Evolutionary conservation across 1,140 invertebrate genomes (phyloP), one percentile per base, ranked within the genome.

Genomic region (Eupeodes corollae): DNA sequence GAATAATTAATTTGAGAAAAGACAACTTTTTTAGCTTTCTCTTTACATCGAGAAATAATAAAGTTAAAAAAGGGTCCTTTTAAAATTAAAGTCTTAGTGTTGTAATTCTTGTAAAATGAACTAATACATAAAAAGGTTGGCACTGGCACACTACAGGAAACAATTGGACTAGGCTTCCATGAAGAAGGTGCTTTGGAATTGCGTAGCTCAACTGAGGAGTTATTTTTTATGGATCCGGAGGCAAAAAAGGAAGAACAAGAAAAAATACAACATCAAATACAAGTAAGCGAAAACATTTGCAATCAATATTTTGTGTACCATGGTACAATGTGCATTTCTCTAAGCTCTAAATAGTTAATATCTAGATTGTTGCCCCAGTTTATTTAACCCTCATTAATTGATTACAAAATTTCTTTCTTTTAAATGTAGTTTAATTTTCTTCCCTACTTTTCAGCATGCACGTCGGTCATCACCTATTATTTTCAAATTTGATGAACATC

Each of bases 181-280:
- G 78, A 84, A 67, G 86, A 88, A 63, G 87, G 86, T 55, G 79
- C 82, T 5, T 75, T 83, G 33, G 87, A 91, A 57, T 64, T 90
- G 39, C 76, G 85, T 49, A 88, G 84, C 14, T 89, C 86, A 15
- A 91, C 87, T 5, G 88, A 89, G 66, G 88, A 91, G 69, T 70
- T 89, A 42, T 84, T 86, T 49, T 80, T 86, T 52, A 78, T 86
- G 57, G 84, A 87, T 68, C 74, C 79, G 0, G 68, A 77, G 43
- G 74, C 79, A 53, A 74, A 73, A 51, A 61, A 68, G 58, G 58
- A 70, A 56, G 61, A 69, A 54, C 63, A 73, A 68, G 67, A 47
- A 11, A 54, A 51, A 44, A 11, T 51, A 30, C 52, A 51, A 47
- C 49, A 51, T 18, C 44, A 50, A 33, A 31, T 41, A 30, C 48